Percentiles rank a stretch among this genome's conserved stretches.
Conservation (phyloP, 2,797 vertebrate genomes). For the Lemur catta region DNA sequence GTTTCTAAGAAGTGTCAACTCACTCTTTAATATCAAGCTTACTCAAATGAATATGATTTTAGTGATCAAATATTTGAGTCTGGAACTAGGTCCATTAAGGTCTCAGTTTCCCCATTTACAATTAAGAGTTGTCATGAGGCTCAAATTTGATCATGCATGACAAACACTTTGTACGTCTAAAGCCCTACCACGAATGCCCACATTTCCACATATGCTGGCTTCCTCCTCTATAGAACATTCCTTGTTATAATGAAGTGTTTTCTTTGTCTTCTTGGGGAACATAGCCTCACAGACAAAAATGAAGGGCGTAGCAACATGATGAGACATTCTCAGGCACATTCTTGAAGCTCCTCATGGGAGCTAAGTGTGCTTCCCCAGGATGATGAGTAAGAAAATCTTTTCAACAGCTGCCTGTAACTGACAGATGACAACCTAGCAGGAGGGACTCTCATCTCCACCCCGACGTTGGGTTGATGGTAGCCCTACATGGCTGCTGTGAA, state of each 20-base stretch:
- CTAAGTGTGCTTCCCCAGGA: neutral
- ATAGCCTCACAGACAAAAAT: neutral
- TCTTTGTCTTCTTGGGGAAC: neutral
- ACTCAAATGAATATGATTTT: neutral
- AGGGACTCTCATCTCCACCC: neutral
- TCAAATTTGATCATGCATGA: no score
- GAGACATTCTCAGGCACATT: neutral
- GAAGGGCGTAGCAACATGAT: neutral
- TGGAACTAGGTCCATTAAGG: neutral
- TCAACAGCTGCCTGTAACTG: neutral
- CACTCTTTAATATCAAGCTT: neutral
- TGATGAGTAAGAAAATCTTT: neutral
- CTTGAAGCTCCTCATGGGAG: neutral
- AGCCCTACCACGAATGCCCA: neutral
- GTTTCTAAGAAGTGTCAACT: neutral
- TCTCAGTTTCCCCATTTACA: neutral
- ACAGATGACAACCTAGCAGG: neutral
- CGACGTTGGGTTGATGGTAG: neutral
- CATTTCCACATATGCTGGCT: neutral
- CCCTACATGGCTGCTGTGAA: neutral
- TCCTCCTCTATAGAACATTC: neutral
- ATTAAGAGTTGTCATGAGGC: neutral
- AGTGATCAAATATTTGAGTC: neutral
- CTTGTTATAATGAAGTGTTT: neutral
- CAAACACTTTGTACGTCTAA: neutral